phyloP scores from a whole-genome alignment of 92 coral and sea anemone genomes.

The Virgularia gustaviana region DNA sequence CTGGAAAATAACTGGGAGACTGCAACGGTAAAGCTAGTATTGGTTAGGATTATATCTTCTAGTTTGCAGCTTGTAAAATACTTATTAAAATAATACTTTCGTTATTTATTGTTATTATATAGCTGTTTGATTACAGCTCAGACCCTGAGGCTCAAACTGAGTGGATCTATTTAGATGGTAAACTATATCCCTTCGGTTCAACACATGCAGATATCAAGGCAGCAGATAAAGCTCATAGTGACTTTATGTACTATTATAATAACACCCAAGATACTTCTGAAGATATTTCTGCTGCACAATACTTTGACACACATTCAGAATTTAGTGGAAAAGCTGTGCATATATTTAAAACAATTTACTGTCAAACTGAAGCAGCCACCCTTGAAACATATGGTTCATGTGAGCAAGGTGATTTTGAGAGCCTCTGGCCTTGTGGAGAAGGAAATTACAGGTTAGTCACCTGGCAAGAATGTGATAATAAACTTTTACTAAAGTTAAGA shows the following conservation, averaged over 20 bases:
- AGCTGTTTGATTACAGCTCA: constrained; percentile 29
- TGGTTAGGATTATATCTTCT: too few species aligned
- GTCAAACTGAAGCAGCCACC: constrained; percentile 61
- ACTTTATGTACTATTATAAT: constrained; percentile 35
- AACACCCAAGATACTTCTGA: constrained; percentile 8
- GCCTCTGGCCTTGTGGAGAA: constrained; percentile 54
- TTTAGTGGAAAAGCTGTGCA: constrained; percentile 8
- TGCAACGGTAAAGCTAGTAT: constrained; percentile 54
- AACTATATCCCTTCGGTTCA: constrained; percentile 21
- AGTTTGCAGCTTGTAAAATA: too few species aligned
- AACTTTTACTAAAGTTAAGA: too few species aligned
- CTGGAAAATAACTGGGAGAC: constrained; percentile 68
- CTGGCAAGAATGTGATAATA: too few species aligned
- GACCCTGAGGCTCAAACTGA: constrained; percentile 25
- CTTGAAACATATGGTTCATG: constrained; percentile 49
- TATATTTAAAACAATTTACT: constrained; percentile 44
- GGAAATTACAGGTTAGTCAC: constrained; percentile 69
- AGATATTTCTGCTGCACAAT: constrained; percentile 22
- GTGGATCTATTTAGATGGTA: constrained; percentile 36
- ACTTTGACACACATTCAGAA: constrained; percentile 14
- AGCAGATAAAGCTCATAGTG: constrained; percentile 58
- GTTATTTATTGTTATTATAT: background rate
- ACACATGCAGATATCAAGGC: constrained; percentile 53
- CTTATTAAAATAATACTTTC: background rate
- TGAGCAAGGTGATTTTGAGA: constrained; percentile 51